Conservation (phyloP, 2,113 vertebrate species). For the Triplophysa tibetana region DNA sequence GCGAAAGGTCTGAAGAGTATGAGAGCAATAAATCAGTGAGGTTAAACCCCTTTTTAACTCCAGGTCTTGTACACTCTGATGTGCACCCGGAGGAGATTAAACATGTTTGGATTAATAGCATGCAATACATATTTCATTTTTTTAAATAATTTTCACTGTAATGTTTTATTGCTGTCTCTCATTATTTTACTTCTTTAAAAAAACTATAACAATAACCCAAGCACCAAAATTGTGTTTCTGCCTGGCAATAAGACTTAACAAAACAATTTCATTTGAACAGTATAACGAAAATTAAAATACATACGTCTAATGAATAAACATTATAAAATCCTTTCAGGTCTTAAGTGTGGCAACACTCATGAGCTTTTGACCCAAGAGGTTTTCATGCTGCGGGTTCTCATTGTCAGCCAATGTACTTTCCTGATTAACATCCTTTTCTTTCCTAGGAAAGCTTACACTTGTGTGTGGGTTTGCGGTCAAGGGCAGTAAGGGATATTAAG, state of each 20-base stretch:
- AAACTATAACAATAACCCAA: neutral
- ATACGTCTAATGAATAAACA: neutral
- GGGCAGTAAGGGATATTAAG: neutral
- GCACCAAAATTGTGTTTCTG: neutral
- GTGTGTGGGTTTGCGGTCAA: neutral
- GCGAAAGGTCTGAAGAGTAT: slow-evolving; percentile 28
- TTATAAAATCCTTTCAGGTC: neutral
- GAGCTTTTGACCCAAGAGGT: neutral
- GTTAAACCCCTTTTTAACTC: slow-evolving; percentile 23
- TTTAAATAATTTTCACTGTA: neutral
- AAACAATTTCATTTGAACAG: no score
- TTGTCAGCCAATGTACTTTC: neutral
- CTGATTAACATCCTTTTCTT: slow-evolving; percentile 21
- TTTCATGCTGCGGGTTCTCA: neutral
- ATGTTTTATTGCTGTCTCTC: neutral
- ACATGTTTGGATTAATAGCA: neutral
- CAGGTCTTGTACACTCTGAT: neutral
- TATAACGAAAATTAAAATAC: no score
- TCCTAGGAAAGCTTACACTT: neutral
- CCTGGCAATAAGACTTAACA: neutral
- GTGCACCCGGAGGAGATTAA: neutral
- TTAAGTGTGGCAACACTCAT: neutral
- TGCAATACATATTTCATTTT: neutral
- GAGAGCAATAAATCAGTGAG: slow-evolving; percentile 27
- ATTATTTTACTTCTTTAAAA: neutral